Conservation (phyloP, 1,140 invertebrate species). For the Bombus vancouverensis region DNA sequence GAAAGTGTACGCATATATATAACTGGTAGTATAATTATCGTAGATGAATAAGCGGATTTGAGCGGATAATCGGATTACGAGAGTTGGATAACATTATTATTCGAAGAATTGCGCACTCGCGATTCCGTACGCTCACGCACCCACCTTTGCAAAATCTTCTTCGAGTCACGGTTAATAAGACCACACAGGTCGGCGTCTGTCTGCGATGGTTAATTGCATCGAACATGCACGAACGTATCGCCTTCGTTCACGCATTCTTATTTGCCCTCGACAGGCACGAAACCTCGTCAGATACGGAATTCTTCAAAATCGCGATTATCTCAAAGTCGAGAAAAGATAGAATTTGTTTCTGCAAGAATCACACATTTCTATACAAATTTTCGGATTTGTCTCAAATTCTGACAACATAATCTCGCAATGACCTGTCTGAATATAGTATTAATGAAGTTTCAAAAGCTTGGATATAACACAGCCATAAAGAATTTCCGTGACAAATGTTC, state of each 20-base stretch:
- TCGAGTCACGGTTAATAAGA: conserved; percentile 25
- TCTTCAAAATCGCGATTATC: not conserved
- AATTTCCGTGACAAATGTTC: no score
- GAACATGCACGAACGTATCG: not conserved
- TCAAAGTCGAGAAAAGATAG: not conserved
- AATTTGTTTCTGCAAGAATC: not conserved
- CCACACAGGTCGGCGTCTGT: conserved; percentile 19
- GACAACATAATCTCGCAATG: no score
- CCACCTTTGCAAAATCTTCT: conserved; percentile 25
- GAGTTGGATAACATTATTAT: conserved; percentile 16
- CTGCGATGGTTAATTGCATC: conserved; percentile 22
- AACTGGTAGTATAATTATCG: not conserved
- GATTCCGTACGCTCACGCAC: conserved; percentile 7
- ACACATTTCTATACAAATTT: no score
- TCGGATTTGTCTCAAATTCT: no score
- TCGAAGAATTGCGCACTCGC: not conserved
- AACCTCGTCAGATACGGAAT: not conserved
- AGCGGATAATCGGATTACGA: conserved; percentile 16
- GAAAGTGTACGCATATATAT: not conserved
- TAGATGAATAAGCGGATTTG: not conserved
- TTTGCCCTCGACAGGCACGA: not conserved
- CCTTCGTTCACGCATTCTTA: not conserved
- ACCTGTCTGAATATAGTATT: no score
- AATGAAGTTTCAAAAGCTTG: no score
- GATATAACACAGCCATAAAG: no score